These are phyloP conservation scores for Lasioglossum albipes DNA, from an alignment of 1,140 invertebrate species.

Conservation along the genomic window DNA sequence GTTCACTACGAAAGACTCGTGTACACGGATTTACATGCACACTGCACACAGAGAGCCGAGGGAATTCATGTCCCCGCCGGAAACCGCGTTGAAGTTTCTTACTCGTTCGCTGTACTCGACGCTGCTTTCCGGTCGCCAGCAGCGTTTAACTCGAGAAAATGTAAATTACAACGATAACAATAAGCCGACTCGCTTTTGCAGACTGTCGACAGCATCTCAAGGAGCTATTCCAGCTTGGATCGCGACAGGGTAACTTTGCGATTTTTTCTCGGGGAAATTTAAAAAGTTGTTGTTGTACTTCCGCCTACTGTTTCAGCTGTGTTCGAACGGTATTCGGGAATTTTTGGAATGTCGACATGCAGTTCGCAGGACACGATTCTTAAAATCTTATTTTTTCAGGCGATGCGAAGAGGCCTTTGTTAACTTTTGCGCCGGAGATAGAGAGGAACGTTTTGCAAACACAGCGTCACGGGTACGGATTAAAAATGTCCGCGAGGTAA, in stretches of 20 bases:
- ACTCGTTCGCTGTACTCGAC: not conserved
- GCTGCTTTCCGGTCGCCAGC: not conserved
- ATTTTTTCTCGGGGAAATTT: no score
- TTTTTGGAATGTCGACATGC: no score
- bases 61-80: not conserved
- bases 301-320: no score
- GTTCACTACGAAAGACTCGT: not conserved
- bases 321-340: no score
- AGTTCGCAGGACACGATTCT: no score
- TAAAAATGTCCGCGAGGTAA: not conserved
- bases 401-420: no score
- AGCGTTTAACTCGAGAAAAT: not conserved
- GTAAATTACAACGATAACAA: not conserved
- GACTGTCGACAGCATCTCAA: not conserved
- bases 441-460: not conserved
- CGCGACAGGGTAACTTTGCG: no score
- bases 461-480: not conserved
- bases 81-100: not conserved
- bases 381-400: no score
- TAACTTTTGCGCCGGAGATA: no score
- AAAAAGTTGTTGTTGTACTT: no score
- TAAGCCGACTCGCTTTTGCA: not conserved
- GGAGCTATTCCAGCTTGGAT: no score
- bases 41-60: no score
- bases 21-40: not conserved